These are phyloP conservation scores for Prenolepis imparis DNA, from an alignment of 2,888 invertebrate species.

Conservation along the genomic window DNA sequence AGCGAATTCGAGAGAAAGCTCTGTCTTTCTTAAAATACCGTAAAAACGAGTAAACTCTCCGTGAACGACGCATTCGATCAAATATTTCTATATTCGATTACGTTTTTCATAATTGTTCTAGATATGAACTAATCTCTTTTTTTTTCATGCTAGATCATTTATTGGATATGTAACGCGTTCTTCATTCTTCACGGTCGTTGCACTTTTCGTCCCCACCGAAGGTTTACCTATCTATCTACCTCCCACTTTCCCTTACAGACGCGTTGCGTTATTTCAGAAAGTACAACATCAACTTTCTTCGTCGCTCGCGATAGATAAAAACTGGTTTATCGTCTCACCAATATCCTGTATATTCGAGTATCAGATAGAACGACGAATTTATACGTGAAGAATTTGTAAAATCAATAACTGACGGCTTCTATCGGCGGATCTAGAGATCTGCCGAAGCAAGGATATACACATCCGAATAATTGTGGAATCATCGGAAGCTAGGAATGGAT, in stretches of 20 bases:
- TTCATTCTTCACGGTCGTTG: constrained; percentile 60
- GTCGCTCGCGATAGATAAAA: constrained; percentile 11
- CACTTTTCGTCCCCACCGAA: neutral
- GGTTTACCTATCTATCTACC: neutral
- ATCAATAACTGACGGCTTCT: neutral
- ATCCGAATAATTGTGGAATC: constrained; percentile 3
- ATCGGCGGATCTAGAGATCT: constrained; percentile 38
- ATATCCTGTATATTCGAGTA: neutral
- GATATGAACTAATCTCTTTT: constrained; percentile 45
- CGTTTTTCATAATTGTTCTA: constrained; percentile 43
- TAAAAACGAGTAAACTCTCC: constrained; percentile 37
- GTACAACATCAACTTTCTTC: constrained; percentile 13
- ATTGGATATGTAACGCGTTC: constrained; percentile 64
- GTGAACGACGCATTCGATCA: constrained; percentile 47
- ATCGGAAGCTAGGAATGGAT: constrained; percentile 16
- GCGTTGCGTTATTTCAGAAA: constrained; percentile 22
- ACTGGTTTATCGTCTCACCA: constrained; percentile 12
- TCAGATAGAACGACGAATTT: neutral
- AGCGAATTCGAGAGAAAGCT: constrained; percentile 59
- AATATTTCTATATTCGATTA: constrained; percentile 55
- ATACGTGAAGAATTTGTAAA: neutral
- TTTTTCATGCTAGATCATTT: constrained; percentile 49
- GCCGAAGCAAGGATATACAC: constrained; percentile 36
- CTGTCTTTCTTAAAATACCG: neutral
- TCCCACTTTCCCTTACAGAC: neutral